Base-by-base conservation (phyloP, 1,140 invertebrate genomes). In the Matsumurasca onukii region DNA sequence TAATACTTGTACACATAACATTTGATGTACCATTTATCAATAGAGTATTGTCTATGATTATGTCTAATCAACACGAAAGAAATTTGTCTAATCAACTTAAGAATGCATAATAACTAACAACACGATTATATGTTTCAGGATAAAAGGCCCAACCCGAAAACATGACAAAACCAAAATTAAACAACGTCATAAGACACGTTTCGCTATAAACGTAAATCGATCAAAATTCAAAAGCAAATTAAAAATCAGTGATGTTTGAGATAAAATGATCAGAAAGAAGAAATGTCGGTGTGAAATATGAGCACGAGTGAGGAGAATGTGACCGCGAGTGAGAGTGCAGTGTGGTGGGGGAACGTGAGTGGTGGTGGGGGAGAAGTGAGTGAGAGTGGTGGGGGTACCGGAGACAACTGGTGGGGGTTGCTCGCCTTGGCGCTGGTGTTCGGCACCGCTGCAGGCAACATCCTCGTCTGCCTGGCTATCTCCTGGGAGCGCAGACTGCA, bases 391-490 rank as follows among this genome's bases (percentile, higher is more conserved):
- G 20, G 45, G 34, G 68, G 55, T 13, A 25, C 15, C 45, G 48
- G 31, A 9, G 67, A 48, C 17, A 61, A 68, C n/a, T 62, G 52
- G 57, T 93, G 91, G 91, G 91, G 88, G 0, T 80, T 92, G 68
- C 77, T 91, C 31, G 89, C 90, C 0, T 76, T 92, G 9, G 81
- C 91, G n/a, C 82, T 97, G 45, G 93, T 96, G 25, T 76, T 95
- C 29, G 89, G 89, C 62, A 97, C 95, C 0, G 91, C 94, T 0
- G 88, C 94, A 34, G 96, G 97, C 0, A 98, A 98, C 79, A 91
- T 96, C 22, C 83, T 98, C 22, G 97, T 99, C 9, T 96, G 95
- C 77, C 80, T 97, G 72, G 95, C 95, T 2, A 92, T 99, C 64
- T 88, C 89, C 69, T 88, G 91, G 83, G 94, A 98, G 77, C 84